Percentiles rank a stretch among this genome's conserved stretches.
phyloP scores from a whole-genome alignment of 2,797 vertebrate genomes.

The Megalops cyprinoides region DNA sequence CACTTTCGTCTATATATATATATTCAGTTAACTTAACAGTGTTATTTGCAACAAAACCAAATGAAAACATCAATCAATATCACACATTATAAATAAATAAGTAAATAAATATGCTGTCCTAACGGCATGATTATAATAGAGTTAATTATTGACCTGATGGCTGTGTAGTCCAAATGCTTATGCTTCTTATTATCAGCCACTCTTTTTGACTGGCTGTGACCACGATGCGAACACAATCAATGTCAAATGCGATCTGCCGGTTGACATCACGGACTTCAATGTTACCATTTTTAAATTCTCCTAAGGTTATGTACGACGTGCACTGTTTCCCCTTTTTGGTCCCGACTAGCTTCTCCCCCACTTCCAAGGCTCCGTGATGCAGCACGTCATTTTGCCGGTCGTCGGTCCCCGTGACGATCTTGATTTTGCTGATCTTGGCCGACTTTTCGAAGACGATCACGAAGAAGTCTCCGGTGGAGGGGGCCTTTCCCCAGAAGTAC shows the following conservation, averaged over 20 bases:
- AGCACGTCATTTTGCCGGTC: constrained; percentile 93
- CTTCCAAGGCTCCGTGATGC: constrained; percentile 89
- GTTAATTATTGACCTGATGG: constrained; percentile 73
- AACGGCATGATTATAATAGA: constrained; percentile 47
- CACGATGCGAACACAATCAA: constrained; percentile 90
- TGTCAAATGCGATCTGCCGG: constrained; percentile 90
- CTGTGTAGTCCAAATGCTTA: constrained; percentile 94
- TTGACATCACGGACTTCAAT: constrained; percentile 89
- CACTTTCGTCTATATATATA: background rate
- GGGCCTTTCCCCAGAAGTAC: constrained; percentile 96
- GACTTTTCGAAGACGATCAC: constrained; percentile 89
- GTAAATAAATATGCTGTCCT: constrained; percentile 55
- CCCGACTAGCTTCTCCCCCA: constrained; percentile 83
- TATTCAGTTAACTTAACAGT: no score
- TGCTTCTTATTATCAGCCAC: constrained; percentile 94
- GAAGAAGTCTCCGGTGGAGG: constrained; percentile 88
- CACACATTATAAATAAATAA: constrained; percentile 43
- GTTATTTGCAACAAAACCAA: no score
- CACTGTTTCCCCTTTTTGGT: constrained; percentile 87
- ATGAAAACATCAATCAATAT: no score
- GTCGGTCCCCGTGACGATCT: constrained; percentile 91
- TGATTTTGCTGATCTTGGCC: constrained; percentile 88
- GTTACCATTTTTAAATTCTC: constrained; percentile 93
- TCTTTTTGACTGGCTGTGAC: constrained; percentile 92
- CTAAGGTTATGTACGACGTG: constrained; percentile 85